Evolutionary conservation across 2,797 vertebrate genomes (phyloP), one percentile per base, ranked within the genome.

Genomic region (Parambassis ranga): DNA sequence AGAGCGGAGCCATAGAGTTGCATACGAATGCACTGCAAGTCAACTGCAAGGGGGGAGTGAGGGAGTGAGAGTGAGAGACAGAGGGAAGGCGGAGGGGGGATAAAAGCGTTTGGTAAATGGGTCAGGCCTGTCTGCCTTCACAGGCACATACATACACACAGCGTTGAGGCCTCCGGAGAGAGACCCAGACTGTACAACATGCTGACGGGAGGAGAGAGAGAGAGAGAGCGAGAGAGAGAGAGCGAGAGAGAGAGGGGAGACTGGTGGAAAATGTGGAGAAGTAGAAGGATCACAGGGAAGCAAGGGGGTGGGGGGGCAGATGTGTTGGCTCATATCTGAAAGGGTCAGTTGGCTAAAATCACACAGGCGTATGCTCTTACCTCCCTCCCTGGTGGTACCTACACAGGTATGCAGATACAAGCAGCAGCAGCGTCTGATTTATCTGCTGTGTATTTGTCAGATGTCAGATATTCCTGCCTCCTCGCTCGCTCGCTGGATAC

Each of bases 91-190:
- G 46, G 39, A 57, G 26, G 44, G 50, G 59, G 48, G 55, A 50
- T 71, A 62, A 62, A 64, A 74, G 74, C 8, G 42, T 57, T 78
- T 69, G 72, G 75, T 84, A 89, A 90, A 87, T 89, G 81, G 87
- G 88, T 91, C 90, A 90, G 82, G 81, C 64, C 76, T 76, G 76
- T 78, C 81, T 82, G 71, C 77, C 57, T 67, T 79, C 77, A 55
- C 49, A 62, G 57, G 64, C 77, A 75, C 61, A 73, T 61, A 75
- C 61, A 73, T 61, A 46, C 39, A 62, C 65, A 51, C 67, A 64
- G 53, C 13, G 30, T n/a, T 11, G 33, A 63, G 71, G 57, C 51
- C 75, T 69, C 75, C 62, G 44, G 76, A 83, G 85, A 80, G 39
- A 56, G 62, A 61, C 14, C 47, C 50, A 75, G 69, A 75, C 74